Evolutionary conservation across 2,797 vertebrate genomes (phyloP).

Genomic region (Sciurus carolinensis): DNA sequence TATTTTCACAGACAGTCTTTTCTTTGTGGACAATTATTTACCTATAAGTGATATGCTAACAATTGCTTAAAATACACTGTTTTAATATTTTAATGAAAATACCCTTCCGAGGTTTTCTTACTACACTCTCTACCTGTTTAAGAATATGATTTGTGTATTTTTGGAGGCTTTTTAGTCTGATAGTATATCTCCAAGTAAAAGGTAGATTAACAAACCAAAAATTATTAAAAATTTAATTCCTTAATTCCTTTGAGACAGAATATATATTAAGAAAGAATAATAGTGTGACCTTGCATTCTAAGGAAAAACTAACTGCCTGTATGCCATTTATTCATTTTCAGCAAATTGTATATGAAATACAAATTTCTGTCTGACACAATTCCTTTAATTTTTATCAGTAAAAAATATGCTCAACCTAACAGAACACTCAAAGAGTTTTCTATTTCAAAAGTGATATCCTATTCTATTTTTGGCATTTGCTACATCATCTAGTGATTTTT

Average conservation of each 20-base stretch:
- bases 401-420: conserved; percentile 73
- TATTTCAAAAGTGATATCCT: conserved; percentile 77
- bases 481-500: conserved; percentile 88
- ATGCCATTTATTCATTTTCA: conserved; percentile 81
- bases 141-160: background rate
- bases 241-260: conserved; percentile 78
- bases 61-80: background rate
- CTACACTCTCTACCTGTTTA: background rate
- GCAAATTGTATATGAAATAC: conserved; percentile 80
- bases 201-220: conserved; percentile 62
- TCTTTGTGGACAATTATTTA: background rate
- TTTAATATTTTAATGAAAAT: background rate
- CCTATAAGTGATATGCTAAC: background rate
- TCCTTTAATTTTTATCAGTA: conserved; percentile 85
- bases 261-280: conserved; percentile 35
- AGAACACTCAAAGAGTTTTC: conserved; percentile 84
- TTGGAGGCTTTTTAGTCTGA: background rate
- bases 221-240: conserved; percentile 63
- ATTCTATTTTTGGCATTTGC: conserved; percentile 76
- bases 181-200: background rate
- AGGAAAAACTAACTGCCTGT: conserved; percentile 57
- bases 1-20: background rate
- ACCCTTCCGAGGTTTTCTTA: fast-evolving
- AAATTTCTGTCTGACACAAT: conserved; percentile 86
- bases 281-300: conserved; percentile 26